Conservation (phyloP, 1,140 invertebrate genomes). For the Aradophagus sp. region DNA sequence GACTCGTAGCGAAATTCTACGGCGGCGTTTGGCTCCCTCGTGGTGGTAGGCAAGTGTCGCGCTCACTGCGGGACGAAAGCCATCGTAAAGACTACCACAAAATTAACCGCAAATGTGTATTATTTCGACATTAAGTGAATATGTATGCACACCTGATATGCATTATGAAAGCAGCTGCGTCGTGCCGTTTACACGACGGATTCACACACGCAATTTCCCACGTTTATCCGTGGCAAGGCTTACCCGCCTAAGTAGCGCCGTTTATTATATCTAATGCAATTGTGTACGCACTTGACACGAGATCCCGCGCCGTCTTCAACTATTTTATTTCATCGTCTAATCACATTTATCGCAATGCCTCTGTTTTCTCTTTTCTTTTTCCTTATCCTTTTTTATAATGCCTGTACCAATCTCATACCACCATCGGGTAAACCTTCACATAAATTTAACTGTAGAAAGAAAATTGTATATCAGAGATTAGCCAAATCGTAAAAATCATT, state of each 20-base stretch:
- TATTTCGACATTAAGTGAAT: constrained; percentile 64
- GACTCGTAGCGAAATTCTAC: constrained; percentile 31
- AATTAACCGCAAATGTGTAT: constrained; percentile 71
- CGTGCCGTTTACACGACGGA: constrained; percentile 48
- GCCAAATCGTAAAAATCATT: too few species aligned
- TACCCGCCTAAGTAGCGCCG: constrained; percentile 41
- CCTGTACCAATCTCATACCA: too few species aligned
- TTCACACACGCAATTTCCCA: constrained; percentile 69
- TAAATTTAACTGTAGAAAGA: too few species aligned
- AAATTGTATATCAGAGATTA: too few species aligned
- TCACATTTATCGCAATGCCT: too few species aligned
- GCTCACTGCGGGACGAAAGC: constrained; percentile 20
- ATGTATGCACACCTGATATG: constrained; percentile 60
- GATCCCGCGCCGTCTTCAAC: constrained; percentile 28
- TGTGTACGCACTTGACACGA: constrained; percentile 44
- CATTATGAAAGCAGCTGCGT: constrained; percentile 66
- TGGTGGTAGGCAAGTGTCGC: constrained; percentile 24
- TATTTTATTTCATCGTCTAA: constrained; percentile 37
- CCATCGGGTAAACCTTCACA: too few species aligned
- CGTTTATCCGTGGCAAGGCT: constrained; percentile 56
- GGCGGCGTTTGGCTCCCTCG: too few species aligned
- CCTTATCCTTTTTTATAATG: too few species aligned
- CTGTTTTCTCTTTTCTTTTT: too few species aligned
- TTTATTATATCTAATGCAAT: constrained; percentile 54
- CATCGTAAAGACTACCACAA: constrained; percentile 61